phyloP scores from a whole-genome alignment of 2,888 invertebrate species.

The Phytoseiulus persimilis region DNA sequence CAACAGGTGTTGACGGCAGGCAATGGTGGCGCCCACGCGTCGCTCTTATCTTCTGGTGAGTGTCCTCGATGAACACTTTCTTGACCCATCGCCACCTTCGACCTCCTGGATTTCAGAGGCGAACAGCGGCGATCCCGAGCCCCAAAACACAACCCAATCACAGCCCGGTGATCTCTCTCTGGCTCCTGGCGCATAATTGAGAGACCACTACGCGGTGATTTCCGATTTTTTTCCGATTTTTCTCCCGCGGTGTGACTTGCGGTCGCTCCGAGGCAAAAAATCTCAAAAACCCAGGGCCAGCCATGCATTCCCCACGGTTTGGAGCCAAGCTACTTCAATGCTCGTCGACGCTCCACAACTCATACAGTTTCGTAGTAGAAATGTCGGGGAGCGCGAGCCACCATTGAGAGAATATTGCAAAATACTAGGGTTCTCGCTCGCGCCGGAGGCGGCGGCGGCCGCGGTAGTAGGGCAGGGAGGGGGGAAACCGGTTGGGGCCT shows the following conservation, averaged over 20 bases:
- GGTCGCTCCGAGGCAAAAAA: background rate
- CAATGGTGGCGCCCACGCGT: background rate
- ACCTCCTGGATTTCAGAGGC: too few relatives aligned
- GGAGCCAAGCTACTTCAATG: background rate
- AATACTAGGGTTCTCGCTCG: constrained; percentile 37
- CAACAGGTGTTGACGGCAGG: background rate
- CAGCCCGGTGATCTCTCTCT: background rate
- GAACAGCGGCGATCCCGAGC: too few relatives aligned
- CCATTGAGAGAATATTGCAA: background rate
- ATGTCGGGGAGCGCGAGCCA: background rate
- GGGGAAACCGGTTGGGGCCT: background rate
- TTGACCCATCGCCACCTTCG: too few relatives aligned
- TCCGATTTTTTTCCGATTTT: background rate
- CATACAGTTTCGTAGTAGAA: constrained; percentile 15
- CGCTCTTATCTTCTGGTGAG: constrained; percentile 38
- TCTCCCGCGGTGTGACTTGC: background rate
- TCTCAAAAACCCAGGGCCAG: background rate
- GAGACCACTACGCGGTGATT: background rate
- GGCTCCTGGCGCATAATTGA: background rate
- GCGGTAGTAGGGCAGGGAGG: background rate
- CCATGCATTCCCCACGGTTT: background rate
- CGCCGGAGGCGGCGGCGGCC: background rate
- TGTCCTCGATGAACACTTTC: background rate
- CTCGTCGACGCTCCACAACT: background rate
- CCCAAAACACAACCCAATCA: background rate